A percentile compares a stretch with the other conserved stretches of the same genome.
phyloP scores from a whole-genome alignment of 2,888 invertebrate genomes.

The Anorthoa munda region DNA sequence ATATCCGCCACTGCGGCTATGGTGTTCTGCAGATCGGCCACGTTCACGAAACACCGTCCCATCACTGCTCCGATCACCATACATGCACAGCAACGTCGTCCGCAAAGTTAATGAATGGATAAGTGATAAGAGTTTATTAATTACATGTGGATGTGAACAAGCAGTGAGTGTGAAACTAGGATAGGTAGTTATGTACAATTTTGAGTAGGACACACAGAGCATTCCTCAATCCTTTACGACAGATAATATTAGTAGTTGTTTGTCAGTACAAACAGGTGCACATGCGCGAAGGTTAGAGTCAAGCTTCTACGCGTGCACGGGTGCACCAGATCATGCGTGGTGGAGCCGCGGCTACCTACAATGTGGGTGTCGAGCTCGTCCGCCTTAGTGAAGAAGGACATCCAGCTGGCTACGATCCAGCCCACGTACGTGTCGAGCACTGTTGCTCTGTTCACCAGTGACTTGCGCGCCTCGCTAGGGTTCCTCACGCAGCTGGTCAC shows the following conservation, averaged over 20 bases:
- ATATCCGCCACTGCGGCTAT: conserved; percentile 50
- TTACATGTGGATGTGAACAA: conserved; percentile 40
- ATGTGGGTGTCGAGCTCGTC: conserved; percentile 84
- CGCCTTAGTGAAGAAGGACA: conserved; percentile 83
- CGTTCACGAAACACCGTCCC: conserved; percentile 84
- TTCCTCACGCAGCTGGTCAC: conserved; percentile 79
- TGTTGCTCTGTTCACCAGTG: conserved; percentile 83
- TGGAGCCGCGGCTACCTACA: conserved; percentile 80
- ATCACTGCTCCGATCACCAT: conserved; percentile 79
- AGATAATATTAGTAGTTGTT: conserved; percentile 21
- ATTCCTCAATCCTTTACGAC: conserved; percentile 4
- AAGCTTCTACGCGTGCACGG: conserved; percentile 52
- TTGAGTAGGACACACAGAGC: conserved; percentile 19
- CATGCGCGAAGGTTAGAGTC: conserved; percentile 62
- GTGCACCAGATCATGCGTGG: conserved; percentile 49
- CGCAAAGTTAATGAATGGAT: conserved; percentile 65
- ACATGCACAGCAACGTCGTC: conserved; percentile 63
- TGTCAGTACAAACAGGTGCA: conserved; percentile 46
- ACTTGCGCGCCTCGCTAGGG: conserved; percentile 80
- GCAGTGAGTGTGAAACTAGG: conserved; percentile 31
- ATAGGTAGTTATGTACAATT: conserved; percentile 8
- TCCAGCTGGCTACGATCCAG: conserved; percentile 87
- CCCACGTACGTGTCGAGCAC: conserved; percentile 88
- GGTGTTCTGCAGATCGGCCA: conserved; percentile 69
- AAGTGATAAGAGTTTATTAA: conserved; percentile 41